These are phyloP conservation scores for Epinephelus malabaricus DNA, from an alignment of 2,797 vertebrate genomes.

Conservation along the genomic window DNA sequence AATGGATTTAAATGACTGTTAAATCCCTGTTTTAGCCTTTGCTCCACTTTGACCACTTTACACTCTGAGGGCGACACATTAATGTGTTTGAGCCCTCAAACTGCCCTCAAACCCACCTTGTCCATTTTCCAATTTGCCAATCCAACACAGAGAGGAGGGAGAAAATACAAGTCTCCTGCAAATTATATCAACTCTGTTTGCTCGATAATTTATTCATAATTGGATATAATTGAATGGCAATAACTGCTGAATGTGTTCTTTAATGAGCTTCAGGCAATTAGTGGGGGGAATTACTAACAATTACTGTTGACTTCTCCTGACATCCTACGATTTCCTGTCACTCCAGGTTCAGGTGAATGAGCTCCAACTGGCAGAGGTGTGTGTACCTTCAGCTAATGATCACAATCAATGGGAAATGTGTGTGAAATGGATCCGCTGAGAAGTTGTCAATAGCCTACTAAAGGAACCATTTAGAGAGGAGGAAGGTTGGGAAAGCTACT, in stretches of 20 bases:
- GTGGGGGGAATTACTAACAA: conserved; percentile 64
- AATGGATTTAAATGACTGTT: conserved; percentile 38
- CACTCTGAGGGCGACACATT: background rate
- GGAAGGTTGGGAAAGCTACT: background rate
- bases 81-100: conserved; percentile 30
- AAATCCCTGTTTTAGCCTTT: conserved; percentile 19
- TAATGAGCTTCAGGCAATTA: conserved; percentile 55
- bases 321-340: conserved; percentile 55
- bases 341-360: conserved; percentile 44
- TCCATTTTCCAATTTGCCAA: conserved; percentile 37
- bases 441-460: background rate
- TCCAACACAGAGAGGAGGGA: conserved; percentile 10
- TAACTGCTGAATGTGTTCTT: conserved; percentile 71
- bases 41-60: conserved; percentile 22
- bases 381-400: conserved; percentile 39
- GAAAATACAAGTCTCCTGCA: conserved; percentile 24
- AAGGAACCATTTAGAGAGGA: background rate
- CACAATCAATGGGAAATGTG: conserved; percentile 54
- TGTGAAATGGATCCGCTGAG: conserved; percentile 33
- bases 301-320: conserved; percentile 63
- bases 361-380: conserved; percentile 38
- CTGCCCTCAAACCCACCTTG: background rate
- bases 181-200: conserved; percentile 63
- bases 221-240: conserved; percentile 64
- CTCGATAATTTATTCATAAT: conserved; percentile 68